A percentile compares a stretch with the other conserved stretches of the same genome.
These are phyloP conservation scores for Petaurus breviceps DNA, from an alignment of 2,113 vertebrate genomes.

Conservation along the genomic window DNA sequence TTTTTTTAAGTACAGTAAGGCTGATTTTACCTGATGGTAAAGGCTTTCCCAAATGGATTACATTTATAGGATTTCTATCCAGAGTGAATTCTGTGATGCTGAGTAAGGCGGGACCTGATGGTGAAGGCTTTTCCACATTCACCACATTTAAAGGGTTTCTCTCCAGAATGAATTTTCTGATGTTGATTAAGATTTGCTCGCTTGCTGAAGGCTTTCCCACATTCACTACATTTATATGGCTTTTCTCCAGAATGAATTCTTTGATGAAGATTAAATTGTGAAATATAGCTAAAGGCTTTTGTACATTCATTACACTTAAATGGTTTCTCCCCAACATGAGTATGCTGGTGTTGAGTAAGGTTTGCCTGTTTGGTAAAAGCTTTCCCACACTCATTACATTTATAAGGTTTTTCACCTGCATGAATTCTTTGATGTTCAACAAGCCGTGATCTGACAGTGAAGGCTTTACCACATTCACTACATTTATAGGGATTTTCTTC, in stretches of 20 bases:
- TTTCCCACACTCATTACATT: slow-evolving; percentile 73
- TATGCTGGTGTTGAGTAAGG: slow-evolving; percentile 69
- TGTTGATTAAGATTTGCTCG: not conserved
- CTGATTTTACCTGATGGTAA: too few relatives aligned
- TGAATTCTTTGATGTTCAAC: slow-evolving; percentile 74
- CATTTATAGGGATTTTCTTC: slow-evolving; percentile 79
- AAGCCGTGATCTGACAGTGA: slow-evolving; percentile 75
- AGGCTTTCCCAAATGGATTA: too few relatives aligned
- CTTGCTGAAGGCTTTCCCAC: not conserved
- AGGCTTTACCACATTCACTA: slow-evolving; percentile 76
- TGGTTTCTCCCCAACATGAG: slow-evolving; percentile 65
- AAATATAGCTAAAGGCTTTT: slow-evolving; percentile 12
- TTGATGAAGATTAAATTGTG: slow-evolving; percentile 24
- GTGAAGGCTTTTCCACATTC: not conserved
- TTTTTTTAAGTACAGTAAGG: not conserved
- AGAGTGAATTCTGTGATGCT: not conserved
- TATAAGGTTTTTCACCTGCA: slow-evolving; percentile 71
- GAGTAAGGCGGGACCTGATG: not conserved
- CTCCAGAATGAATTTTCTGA: not conserved
- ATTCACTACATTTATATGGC: not conserved
- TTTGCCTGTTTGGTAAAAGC: slow-evolving; percentile 62
- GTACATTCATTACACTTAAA: not conserved
- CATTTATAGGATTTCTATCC: too few relatives aligned
- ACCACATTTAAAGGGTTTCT: not conserved
- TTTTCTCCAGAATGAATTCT: not conserved